Conservation (phyloP, 2,888 invertebrate genomes). For the Drosophila subsilvestris region DNA sequence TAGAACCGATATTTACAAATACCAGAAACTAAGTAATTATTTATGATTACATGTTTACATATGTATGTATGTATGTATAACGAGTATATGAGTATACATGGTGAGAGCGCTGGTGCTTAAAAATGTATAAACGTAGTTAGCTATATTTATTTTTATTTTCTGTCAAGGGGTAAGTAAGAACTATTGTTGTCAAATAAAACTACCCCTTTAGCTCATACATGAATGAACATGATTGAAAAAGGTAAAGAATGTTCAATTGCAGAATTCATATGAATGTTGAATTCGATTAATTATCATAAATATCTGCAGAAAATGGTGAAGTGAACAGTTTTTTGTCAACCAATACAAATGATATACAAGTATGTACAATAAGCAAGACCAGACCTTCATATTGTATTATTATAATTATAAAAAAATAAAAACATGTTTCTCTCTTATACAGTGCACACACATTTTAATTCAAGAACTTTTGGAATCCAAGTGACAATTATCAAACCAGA, state of each 20-base stretch:
- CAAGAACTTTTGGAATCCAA: constrained; percentile 45
- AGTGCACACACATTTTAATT: constrained; percentile 58
- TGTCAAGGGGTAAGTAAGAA: neutral
- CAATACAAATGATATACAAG: constrained; percentile 69
- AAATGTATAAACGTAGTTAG: constrained; percentile 23
- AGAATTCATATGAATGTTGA: constrained; percentile 1
- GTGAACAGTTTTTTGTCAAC: constrained; percentile 39
- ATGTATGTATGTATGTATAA: neutral
- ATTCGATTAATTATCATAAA: constrained; percentile 25
- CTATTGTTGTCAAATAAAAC: too few species aligned
- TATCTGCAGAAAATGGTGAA: constrained; percentile 36
- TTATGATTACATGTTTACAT: constrained; percentile 21
- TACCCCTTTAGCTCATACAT: constrained; percentile 23
- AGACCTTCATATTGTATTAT: constrained; percentile 57
- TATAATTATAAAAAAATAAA: constrained; percentile 12
- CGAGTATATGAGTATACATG: constrained; percentile 30
- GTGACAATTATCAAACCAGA: constrained; percentile 41
- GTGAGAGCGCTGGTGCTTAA: constrained; percentile 17
- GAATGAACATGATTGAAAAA: constrained; percentile 30
- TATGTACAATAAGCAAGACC: constrained; percentile 71
- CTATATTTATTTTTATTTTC: constrained; percentile 4
- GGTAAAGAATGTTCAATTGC: constrained; percentile 22
- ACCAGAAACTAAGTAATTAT: constrained; percentile 52
- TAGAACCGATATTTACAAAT: constrained; percentile 82
- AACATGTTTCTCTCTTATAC: constrained; percentile 33